Evolutionary conservation across 1,140 invertebrate species (phyloP), one percentile per base, ranked within the genome.

Genomic region (Vollenhovia emeryi): DNA sequence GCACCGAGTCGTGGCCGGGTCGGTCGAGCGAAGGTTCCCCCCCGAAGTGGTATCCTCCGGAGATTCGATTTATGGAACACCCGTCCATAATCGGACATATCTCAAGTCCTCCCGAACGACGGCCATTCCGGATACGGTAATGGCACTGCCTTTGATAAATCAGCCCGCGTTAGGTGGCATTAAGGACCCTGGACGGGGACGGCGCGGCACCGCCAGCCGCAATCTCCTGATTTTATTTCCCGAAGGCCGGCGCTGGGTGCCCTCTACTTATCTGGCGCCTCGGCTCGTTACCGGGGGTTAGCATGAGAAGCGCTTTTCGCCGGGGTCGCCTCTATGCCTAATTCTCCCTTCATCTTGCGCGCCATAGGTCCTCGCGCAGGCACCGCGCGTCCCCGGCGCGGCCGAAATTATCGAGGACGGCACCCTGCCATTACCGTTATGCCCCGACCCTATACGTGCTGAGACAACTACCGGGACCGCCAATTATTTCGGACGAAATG

Each of bases 241-340:
- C 48, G 55, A 78, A 88, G 68, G 33, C 59, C 88, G 88, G 73
- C 73, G 60, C 40, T 71, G 24, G 45, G 59, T 78, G 74, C 79
- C 85, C 88, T 92, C 89, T 92, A 93, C 86, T 93, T 93, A 93
- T 89, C 85, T 90, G 92, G 91, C 92, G 92, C 92, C 91, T 91
- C 21, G 36, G 45, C 87, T 92, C 86, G 86, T 92, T 90, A 87
- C 85, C 45, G 40, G 48, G 75, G 84, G 78, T 88, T 84, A 80
- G 78, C 73, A 74, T 78, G 83, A 48, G 79, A 43, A 59, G 57
- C 83, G 52, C 40, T 43, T 59, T 79, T 13, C 83, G 60, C 89
- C 76, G 52, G 69, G 74, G 50, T 88, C 64, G 52, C 91, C 82
- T 92, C 82, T 92, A 69, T 80, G 76, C 89, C 83, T 89, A 88